Base-by-base conservation (phyloP, 2,888 invertebrate species). In the Pammene fasciana region DNA sequence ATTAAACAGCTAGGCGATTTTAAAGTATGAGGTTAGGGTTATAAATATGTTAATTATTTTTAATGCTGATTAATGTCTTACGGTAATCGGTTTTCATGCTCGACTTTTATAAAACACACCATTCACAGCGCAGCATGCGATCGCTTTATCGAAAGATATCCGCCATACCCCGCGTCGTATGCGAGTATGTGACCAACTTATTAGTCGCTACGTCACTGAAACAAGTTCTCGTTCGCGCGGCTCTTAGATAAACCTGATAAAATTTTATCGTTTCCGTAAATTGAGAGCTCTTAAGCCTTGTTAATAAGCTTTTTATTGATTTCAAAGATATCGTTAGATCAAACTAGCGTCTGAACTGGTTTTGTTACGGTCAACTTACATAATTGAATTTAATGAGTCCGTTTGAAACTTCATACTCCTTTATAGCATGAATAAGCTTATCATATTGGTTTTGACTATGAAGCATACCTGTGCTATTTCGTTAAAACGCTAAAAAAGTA, bases 261-360 rank as follows among this genome's bases (percentile, higher is more conserved):
- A 68, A 34, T 54, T 72, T 72, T 70, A 72, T 72, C 61, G 71
- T 72, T 70, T 60, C 71, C 72, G 57, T 50, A 61, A 38, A 59
- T 65, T 65, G 65, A 68, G 70, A 71, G 66, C 67, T 65, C 46
- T 50, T 60, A 67, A 8, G 34, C n/a, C 43, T 52, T 26, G 41
- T 59, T 67, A 67, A 67, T 67, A 67, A 67, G 67, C 11, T 46
- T 54, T 26, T 67, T 61, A 61, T 61, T 61, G 60, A 61, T 61
- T 61, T 54, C 46, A 46, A 60, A 52, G 59, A 60, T 67, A 59
- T 60, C 59, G 52, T 67, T 60, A 67, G 59, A 50, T 50, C 10
- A 45, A 59, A 67, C 43, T 52, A 50, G 34, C 66, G 34, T 41
- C 7, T 16, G n/a, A 66, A 50, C 66, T 26, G 57, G 48, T 66